phyloP scores from a whole-genome alignment of 2,888 invertebrate species.

The Pseudococcus viburni region DNA sequence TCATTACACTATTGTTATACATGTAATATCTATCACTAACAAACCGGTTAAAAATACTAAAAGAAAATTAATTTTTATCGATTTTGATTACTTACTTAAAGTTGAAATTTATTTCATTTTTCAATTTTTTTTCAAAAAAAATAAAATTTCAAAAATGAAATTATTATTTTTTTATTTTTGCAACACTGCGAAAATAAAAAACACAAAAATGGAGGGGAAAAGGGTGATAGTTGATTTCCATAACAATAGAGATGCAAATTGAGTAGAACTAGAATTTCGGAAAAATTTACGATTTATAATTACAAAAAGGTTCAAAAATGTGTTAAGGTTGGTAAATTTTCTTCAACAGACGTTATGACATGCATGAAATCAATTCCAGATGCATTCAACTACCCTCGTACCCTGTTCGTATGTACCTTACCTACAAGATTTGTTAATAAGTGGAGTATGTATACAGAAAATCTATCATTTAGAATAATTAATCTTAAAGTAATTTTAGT shows the following conservation, averaged over 20 bases:
- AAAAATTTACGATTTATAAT: not conserved
- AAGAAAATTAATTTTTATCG: too few species aligned
- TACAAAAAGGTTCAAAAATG: not conserved
- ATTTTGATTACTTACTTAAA: too few species aligned
- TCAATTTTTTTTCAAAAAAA: not conserved
- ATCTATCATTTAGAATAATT: too few species aligned
- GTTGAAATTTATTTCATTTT: too few species aligned
- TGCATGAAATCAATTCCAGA: not conserved
- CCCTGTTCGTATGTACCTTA: not conserved
- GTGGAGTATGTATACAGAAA: not conserved
- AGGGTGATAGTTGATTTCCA: too few species aligned
- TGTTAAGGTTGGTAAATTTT: not conserved
- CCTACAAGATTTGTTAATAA: not conserved
- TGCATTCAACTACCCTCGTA: not conserved
- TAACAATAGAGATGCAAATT: too few species aligned
- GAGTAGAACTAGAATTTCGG: too few species aligned
- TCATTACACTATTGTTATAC: constrained; percentile 3
- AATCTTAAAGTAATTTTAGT: too few species aligned
- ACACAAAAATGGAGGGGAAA: too few species aligned
- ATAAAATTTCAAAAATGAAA: not conserved
- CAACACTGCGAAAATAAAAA: too few species aligned
- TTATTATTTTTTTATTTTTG: not conserved
- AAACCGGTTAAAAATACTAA: too few species aligned
- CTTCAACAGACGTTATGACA: not conserved
- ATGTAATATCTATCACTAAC: too few species aligned